phyloP scores from a whole-genome alignment of 1,140 invertebrate species.

The Eupristina koningsbergeri region DNA sequence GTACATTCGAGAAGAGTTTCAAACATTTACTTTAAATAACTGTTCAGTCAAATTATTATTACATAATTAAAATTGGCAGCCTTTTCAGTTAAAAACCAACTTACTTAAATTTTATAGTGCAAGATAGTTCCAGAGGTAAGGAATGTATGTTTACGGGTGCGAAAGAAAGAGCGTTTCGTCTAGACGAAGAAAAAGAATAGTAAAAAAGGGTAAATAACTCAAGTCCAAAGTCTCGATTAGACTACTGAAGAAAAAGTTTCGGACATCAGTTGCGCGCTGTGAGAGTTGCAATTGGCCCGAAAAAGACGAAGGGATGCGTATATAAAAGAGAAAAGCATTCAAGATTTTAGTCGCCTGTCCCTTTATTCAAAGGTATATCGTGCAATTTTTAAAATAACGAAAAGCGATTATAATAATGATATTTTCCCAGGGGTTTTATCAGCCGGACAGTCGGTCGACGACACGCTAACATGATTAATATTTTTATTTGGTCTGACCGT shows the following conservation, averaged over 20 bases:
- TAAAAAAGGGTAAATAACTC: neutral
- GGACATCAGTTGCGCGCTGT: neutral
- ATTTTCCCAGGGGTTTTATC: slow-evolving; percentile 4
- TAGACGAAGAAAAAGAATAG: slow-evolving; percentile 11
- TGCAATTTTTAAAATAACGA: slow-evolving; percentile 43
- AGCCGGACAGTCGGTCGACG: slow-evolving; percentile 31
- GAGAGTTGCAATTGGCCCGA: neutral
- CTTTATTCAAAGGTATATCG: slow-evolving; percentile 39
- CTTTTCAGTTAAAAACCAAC: neutral
- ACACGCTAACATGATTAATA: neutral
- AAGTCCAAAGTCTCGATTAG: slow-evolving; percentile 23
- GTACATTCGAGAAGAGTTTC: no score
- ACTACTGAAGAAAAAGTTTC: neutral
- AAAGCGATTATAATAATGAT: slow-evolving; percentile 24
- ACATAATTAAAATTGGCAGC: neutral
- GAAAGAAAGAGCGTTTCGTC: neutral
- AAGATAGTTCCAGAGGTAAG: no score
- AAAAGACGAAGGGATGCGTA: slow-evolving; percentile 17
- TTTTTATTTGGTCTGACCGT: neutral
- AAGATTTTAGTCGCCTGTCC: slow-evolving; percentile 26
- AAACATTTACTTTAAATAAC: neutral
- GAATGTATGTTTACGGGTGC: neutral
- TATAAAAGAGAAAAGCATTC: slow-evolving; percentile 15
- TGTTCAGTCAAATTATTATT: slow-evolving; percentile 12
- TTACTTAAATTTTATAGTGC: no score